Evolutionary conservation across 2,797 vertebrate species (phyloP).

Genomic region (Gallinago stenura): DNA sequence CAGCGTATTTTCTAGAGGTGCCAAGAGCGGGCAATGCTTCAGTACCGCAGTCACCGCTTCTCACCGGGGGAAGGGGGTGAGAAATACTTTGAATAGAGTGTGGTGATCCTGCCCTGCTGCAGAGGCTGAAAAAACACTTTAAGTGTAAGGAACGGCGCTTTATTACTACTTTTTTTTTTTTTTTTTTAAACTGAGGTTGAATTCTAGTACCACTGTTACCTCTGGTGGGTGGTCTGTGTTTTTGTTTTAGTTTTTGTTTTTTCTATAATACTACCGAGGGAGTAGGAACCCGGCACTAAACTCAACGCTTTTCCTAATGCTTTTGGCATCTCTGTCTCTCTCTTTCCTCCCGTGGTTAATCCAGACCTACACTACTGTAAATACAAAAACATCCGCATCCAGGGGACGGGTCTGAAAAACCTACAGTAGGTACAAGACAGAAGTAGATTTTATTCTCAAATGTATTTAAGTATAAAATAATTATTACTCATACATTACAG

Average conservation of each 20-base stretch:
- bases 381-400: accelerated
- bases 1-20: accelerated
- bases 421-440: background rate
- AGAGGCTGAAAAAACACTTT: accelerated
- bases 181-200: background rate
- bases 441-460: background rate
- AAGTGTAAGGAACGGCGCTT: accelerated
- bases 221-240: too few species aligned
- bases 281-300: background rate
- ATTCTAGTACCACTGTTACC: accelerated
- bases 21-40: accelerated
- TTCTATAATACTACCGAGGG: accelerated
- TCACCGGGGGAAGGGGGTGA: accelerated
- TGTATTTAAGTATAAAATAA: background rate
- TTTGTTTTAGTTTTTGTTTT: too few species aligned
- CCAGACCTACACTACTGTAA: background rate
- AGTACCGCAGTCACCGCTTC: accelerated
- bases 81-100: accelerated
- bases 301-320: accelerated
- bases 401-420: background rate
- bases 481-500: conserved; percentile 22
- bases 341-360: background rate
- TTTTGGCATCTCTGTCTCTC: background rate
- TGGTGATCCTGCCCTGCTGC: background rate
- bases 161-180: background rate